Base-by-base conservation (phyloP, 2,113 vertebrate species). In the Laterallus jamaicensis region DNA sequence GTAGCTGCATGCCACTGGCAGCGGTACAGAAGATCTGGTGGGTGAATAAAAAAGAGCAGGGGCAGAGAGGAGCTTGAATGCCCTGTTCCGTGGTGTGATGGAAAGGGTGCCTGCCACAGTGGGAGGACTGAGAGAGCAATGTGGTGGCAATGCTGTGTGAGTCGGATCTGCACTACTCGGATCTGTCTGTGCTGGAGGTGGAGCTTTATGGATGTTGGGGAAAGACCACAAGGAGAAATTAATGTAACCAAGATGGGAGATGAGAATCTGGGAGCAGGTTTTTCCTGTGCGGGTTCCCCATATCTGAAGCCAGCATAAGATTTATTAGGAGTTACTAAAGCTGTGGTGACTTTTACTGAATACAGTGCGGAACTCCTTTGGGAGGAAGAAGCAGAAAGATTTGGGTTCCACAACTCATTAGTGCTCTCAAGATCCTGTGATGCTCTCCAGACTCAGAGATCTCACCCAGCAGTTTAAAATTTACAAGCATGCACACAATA, bases 391-490 rank as follows among this genome's bases (percentile, higher is more conserved):
- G 73, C 35, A 44, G 82, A 94, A 88, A 75, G 64, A 90, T 71
- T 93, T 90, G 79, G 69, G 86, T 90, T 90, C 92, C 86, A 76
- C 66, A 29, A 78, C 88, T 95, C 62, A 83, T 84, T 68, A 82
- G 49, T 71, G 58, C 40, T 75, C n/a, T 92, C 66, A 82, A 37
- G 74, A 87, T 84, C 39, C 59, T 91, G 76, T 85, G 79, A 93
- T 95, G 75, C 32, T 83, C 66, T 96, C 82, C 92, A 94, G 88
- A 83, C 91, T 90, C 76, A 18, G 62, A 93, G 56, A 81, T 85
- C 73, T 92, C 84, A 87, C 87, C 67, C 81, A 92, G 71, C 52
- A 31, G 62, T 96, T 94, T 17, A 91, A 92, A 83, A 90, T 90
- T 81, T 94, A 76, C 60, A 78, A 75, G 83, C 50, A 37, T 49